Conservation (phyloP, 2,113 vertebrate species). For the Meleagris gallopavo region DNA sequence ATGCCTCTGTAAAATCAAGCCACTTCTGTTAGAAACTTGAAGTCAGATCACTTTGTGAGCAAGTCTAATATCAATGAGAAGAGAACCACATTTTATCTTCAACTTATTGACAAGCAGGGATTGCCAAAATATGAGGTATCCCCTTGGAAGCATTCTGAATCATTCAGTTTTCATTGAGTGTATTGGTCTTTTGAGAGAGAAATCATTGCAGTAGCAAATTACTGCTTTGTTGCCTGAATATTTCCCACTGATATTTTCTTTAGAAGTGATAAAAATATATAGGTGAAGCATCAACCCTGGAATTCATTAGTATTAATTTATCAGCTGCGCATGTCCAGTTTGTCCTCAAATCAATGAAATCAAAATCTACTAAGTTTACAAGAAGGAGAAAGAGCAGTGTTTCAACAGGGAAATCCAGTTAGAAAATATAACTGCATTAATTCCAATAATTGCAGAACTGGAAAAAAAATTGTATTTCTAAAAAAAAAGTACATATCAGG, state of each 20-base stretch:
- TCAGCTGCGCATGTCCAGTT: not conserved
- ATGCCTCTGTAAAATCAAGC: not conserved
- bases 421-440: not conserved
- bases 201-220: not conserved
- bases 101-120: not conserved
- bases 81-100: not conserved
- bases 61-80: not conserved
- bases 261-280: not conserved
- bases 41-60: not conserved
- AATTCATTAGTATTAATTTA: not conserved
- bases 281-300: not conserved
- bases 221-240: too few relatives aligned
- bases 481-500: not conserved
- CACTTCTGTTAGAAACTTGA: not conserved
- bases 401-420: not conserved
- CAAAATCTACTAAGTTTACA: not conserved
- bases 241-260: not conserved
- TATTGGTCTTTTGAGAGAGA: not conserved
- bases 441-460: not conserved
- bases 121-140: not conserved
- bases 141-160: not conserved
- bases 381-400: not conserved
- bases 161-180: not conserved
- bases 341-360: not conserved
- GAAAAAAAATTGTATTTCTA: not conserved